Evolutionary conservation across 2,113 vertebrate genomes (phyloP).

Genomic region (Thinocorus orbignyianus): DNA sequence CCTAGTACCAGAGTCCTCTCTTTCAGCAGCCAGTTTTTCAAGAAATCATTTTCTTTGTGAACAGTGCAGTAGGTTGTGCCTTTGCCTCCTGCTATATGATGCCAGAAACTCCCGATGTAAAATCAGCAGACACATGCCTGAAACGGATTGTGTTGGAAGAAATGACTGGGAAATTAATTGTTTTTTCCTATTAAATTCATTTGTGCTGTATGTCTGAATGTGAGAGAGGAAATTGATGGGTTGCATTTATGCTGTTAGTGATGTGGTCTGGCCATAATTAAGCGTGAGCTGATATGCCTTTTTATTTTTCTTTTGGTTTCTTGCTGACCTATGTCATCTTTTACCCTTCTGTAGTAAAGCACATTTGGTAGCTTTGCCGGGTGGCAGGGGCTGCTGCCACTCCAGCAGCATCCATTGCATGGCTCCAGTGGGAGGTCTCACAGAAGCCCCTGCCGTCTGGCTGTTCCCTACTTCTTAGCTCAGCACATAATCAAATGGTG

Average conservation of each 20-base stretch:
- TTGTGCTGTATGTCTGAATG: not conserved
- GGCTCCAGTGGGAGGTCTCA: not conserved
- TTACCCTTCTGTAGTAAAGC: not conserved
- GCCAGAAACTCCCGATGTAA: not conserved
- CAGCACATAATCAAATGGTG: not conserved
- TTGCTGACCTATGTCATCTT: not conserved
- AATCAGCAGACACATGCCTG: not conserved
- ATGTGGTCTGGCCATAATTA: not conserved
- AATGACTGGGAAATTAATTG: not conserved
- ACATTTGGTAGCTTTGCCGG: accelerated
- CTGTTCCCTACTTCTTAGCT: not conserved
- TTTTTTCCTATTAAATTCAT: not conserved
- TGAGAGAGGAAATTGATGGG: not conserved
- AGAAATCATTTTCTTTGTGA: not conserved
- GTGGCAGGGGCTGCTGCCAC: not conserved
- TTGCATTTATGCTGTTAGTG: not conserved
- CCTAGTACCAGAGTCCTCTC: not conserved
- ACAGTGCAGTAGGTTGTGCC: not conserved
- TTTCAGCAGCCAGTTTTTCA: not conserved
- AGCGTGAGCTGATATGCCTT: not conserved
- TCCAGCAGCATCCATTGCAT: not conserved
- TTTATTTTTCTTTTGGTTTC: not conserved
- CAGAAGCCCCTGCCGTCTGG: accelerated
- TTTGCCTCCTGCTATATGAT: not conserved
- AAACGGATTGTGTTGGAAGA: not conserved